A percentile compares a stretch with the other conserved stretches of the same genome.
Conservation (phyloP, 2,888 invertebrate species). For the Macroteleia sp. region DNA sequence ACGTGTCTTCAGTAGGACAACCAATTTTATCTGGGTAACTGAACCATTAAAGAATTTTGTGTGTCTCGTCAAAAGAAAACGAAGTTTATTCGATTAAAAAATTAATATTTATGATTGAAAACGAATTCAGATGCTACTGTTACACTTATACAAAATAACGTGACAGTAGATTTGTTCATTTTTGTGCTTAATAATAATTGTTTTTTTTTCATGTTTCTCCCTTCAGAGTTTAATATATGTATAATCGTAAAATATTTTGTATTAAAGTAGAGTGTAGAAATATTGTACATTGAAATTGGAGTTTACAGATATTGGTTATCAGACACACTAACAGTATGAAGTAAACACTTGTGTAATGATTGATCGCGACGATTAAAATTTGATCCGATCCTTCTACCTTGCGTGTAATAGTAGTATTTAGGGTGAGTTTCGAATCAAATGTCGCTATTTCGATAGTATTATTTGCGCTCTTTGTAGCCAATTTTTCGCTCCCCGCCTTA, state of each 20-base stretch:
- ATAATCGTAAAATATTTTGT: too few relatives aligned
- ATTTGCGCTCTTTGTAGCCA: slow-evolving; percentile 80
- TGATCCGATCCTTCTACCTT: slow-evolving; percentile 55
- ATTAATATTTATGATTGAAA: slow-evolving; percentile 45
- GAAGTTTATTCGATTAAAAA: slow-evolving; percentile 26
- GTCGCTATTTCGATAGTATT: slow-evolving; percentile 77
- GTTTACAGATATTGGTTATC: too few relatives aligned
- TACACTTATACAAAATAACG: not conserved
- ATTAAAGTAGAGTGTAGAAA: too few relatives aligned
- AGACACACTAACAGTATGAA: too few relatives aligned
- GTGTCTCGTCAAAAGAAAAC: slow-evolving; percentile 1
- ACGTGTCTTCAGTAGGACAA: slow-evolving; percentile 42
- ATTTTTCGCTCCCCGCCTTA: too few relatives aligned
- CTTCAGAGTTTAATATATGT: too few relatives aligned
- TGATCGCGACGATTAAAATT: slow-evolving; percentile 58
- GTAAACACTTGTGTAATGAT: too few relatives aligned
- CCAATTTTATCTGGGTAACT: slow-evolving; percentile 51
- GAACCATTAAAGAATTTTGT: slow-evolving; percentile 25
- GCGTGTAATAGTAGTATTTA: slow-evolving; percentile 52
- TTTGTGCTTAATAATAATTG: not conserved
- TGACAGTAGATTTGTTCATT: not conserved
- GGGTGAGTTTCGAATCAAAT: slow-evolving; percentile 77
- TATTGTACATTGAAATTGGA: too few relatives aligned
- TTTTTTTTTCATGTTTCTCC: too few relatives aligned
- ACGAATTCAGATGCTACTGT: slow-evolving; percentile 14